Base-by-base conservation (phyloP, 2,113 vertebrate species). In the Electrona antarctica region DNA sequence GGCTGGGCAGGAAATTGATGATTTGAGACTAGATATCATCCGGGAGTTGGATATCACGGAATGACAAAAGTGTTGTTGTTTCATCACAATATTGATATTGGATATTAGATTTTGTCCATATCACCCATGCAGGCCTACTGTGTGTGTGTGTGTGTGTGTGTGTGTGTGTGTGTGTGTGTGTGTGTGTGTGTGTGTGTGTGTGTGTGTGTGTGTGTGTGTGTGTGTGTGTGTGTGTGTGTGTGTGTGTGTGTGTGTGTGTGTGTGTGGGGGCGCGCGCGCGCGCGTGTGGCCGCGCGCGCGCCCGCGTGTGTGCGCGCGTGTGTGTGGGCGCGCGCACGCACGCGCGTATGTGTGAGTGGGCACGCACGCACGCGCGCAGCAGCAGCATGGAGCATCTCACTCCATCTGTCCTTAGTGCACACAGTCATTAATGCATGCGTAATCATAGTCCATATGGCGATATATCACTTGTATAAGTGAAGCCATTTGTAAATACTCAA, bases 401-500 rank as follows among this genome's bases (percentile, higher is more conserved):
- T 11, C 13, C 47, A 6, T 74, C 15, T 46, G 63, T 49, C 33
- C 60, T 28, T 63, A 60, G 10, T 41, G 21, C 2, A 13, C 7
- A 61, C 15, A 11, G 33, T 77, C 14, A 11, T 73, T 64, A 59
- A 69, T 71, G 73, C 67, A 66, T 61, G 55, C 47, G 15, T 3
- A 48, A 41, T 67, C 49, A 59, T 8, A 6, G 57, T 66, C 60
- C 76, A 65, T 14, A 41, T 58, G 62, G 64, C 21, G 14, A 0
- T 6, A 50, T 48, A 47, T 74, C 73, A 33, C 58, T 72, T 71
- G 61, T 80, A 63, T 63, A 51, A 75, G 59, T 2, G 3, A 45
- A 80, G 41, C 13, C 58, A 49, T 79, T 85, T 77, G 77, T 58
- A 59, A 65, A 60, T 69, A 48, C 33, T 41, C 33, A 41, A 41